phyloP scores from a whole-genome alignment of 2,113 vertebrate genomes.

The Pluvialis apricaria region DNA sequence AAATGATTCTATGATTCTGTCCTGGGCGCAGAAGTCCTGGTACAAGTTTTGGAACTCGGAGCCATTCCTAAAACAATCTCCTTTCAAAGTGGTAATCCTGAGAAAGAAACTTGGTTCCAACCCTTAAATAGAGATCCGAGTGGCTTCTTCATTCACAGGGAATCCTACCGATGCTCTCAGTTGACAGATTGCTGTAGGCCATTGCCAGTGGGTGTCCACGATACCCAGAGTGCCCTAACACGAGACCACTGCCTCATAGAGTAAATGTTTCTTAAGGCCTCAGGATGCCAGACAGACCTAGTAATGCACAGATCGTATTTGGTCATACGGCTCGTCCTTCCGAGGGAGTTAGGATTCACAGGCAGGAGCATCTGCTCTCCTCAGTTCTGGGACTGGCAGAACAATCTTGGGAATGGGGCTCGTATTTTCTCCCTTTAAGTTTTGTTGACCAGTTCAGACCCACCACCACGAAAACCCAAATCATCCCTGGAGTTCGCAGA shows the following conservation, averaged over 20 bases:
- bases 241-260: neutral
- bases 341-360: neutral
- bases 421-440: neutral
- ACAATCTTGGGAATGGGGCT: neutral
- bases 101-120: neutral
- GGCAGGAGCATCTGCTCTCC: neutral
- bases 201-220: neutral
- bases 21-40: neutral
- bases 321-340: neutral
- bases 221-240: neutral
- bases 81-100: neutral
- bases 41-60: neutral
- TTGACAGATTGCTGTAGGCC: neutral
- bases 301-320: neutral
- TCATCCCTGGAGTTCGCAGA: neutral
- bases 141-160: neutral
- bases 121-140: neutral
- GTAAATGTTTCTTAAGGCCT: neutral
- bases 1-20: neutral
- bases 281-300: neutral
- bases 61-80: neutral
- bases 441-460: neutral
- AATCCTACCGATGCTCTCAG: neutral
- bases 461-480: neutral
- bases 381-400: neutral